Evolutionary conservation across 92 coral and sea anemone genomes (phyloP).

Genomic region (Epizoanthus ramosus): DNA sequence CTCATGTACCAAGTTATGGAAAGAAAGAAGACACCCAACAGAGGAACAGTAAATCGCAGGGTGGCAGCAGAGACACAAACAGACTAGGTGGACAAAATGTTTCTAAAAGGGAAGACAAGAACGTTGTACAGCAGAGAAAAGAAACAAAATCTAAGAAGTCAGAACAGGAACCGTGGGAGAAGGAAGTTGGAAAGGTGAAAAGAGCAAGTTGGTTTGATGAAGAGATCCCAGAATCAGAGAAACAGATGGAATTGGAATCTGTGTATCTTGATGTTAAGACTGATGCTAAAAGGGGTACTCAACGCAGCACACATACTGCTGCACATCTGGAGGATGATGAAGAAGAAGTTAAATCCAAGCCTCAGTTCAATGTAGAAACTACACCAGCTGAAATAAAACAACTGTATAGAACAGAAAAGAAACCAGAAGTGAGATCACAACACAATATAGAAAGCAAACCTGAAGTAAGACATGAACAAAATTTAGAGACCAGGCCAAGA

Average conservation of each 20-base stretch:
- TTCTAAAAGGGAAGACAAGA: conserved; percentile 8
- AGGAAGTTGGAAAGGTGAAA: conserved; percentile 58
- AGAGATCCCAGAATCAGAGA: conserved; percentile 65
- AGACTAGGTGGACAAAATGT: no score
- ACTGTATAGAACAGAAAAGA: conserved; percentile 20
- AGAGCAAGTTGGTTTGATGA: conserved; percentile 87
- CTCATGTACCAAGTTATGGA: not conserved
- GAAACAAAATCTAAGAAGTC: conserved; percentile 17
- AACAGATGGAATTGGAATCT: conserved; percentile 47
- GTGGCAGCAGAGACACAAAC: no score
- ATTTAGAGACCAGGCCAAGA: conserved; percentile 5
- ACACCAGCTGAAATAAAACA: not conserved
- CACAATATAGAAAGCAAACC: not conserved
- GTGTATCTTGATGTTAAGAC: conserved; percentile 51
- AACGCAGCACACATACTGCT: not conserved
- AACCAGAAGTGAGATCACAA: conserved; percentile 2
- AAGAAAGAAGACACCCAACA: no score
- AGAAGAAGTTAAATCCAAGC: not conserved
- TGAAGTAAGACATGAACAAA: not conserved
- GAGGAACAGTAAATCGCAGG: no score
- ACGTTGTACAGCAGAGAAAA: conserved; percentile 14
- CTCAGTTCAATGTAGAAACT: not conserved
- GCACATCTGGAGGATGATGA: not conserved
- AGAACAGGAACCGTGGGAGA: conserved; percentile 10
- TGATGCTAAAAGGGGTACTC: conserved; percentile 20